These are phyloP conservation scores for Heliocidaris erythrogramma DNA, from an alignment of 35 echinoderm and acorn worm genomes.

Conservation along the genomic window DNA sequence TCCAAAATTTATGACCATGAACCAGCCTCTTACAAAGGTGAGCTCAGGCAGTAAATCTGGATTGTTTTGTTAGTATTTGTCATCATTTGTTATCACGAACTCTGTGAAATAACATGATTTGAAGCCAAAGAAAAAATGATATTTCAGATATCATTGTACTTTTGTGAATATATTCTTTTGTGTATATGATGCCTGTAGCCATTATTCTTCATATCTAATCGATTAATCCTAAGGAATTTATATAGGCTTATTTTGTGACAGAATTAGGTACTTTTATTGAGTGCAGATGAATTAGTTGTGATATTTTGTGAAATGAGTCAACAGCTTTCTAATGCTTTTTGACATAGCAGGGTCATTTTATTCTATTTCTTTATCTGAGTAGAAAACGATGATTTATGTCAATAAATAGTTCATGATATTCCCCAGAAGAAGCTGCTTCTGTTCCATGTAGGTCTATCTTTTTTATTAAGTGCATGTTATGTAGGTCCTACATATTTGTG, in stretches of 20 bases:
- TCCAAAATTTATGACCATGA: neutral
- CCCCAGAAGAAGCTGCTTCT: too few species aligned
- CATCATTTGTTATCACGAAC: neutral
- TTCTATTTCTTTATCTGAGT: neutral
- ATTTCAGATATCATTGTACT: neutral
- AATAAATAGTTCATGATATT: too few species aligned
- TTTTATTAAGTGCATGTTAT: too few species aligned
- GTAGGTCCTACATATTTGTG: too few species aligned
- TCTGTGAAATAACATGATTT: neutral
- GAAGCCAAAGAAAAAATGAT: conserved; percentile 2
- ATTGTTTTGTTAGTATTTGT: conserved; percentile 13
- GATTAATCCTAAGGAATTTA: neutral
- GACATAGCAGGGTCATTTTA: neutral
- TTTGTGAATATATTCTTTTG: conserved; percentile 5
- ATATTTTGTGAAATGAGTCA: neutral
- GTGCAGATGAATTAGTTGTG: neutral
- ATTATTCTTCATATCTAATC: conserved; percentile 4
- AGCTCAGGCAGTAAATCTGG: neutral
- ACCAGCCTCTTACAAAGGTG: neutral
- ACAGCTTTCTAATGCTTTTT: neutral
- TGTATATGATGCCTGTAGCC: neutral
- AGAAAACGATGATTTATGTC: neutral
- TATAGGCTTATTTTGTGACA: neutral
- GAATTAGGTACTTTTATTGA: neutral
- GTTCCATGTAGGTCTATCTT: too few species aligned